Base-by-base conservation (phyloP, 2,113 vertebrate species). In the Regulus satrapa region DNA sequence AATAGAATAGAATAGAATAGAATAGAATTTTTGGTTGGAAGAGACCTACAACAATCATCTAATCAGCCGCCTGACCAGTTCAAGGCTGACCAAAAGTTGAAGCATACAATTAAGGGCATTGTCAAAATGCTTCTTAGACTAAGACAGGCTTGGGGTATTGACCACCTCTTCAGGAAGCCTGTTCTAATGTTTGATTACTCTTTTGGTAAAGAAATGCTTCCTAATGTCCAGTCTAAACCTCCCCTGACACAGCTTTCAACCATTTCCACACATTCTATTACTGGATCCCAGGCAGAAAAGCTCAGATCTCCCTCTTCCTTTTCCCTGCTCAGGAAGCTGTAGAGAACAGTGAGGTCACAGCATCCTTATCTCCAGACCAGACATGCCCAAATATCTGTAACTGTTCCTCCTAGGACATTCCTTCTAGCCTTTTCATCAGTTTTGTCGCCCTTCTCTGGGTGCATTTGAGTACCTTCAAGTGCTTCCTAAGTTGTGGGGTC, bases 41-140 rank as follows among this genome's bases (percentile, higher is more conserved):
- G 25, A 10, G 77, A 63, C 26, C 40, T 91, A 63, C 43, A 84
- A n/a, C 0, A 3, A 16, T 48, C 29, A 68, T 64, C 49, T 55
- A 64, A 18, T 61, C 36, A 78, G 85, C 69, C 24, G 41, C 41
- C 79, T 76, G 64, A 81, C n/a, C 78, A 85, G 20, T 51, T 88
- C 75, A 92, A 38, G 45, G 79, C 26, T 92, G 69, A 82, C 75
- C 75, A 88, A 82, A 91, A 79, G 12, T 71, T 52, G 48, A 89
- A 92, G 62, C 48, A 40, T 62, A 7, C 76, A 68, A 45, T 91
- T 91, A 77, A 88, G 55, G 78, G 23, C 29, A 73, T 85, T 90
- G 69, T 85, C 54, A 31, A 85, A 91, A 85, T 69, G 40, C n/a
- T 55, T 90, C n/a, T 81, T 85, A 81, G 81, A 77, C 26, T 55